Evolutionary conservation across 1,140 invertebrate species (phyloP).

Genomic region (Cydia pomonella): DNA sequence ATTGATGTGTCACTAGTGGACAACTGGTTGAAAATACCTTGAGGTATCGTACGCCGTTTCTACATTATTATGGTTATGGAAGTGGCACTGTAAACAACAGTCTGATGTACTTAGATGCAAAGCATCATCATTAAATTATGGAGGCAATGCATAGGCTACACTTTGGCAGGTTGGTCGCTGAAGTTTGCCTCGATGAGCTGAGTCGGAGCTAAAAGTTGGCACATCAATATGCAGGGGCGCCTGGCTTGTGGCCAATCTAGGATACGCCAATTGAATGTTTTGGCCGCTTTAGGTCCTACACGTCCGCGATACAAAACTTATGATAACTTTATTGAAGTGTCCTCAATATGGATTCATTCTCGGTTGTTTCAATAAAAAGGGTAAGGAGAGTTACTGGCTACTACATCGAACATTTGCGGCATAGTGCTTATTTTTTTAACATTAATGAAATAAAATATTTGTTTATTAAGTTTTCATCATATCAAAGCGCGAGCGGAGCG

Average conservation of each 20-base stretch:
- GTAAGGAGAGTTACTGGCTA: background rate
- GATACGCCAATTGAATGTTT: conserved; percentile 69
- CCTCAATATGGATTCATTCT: conserved; percentile 38
- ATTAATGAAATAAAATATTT: no score
- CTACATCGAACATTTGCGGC: background rate
- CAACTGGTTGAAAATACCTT: no score
- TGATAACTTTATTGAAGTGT: conserved; percentile 50
- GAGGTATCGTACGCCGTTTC: no score
- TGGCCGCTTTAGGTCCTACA: conserved; percentile 46
- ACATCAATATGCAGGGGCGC: conserved; percentile 62
- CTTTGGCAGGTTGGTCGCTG: conserved; percentile 53
- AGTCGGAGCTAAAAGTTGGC: conserved; percentile 61
- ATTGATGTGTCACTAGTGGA: no score
- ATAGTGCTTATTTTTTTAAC: no score
- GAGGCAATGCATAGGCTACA: conserved; percentile 50
- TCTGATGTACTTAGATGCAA: background rate
- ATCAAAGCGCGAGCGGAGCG: no score
- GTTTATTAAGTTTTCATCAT: no score
- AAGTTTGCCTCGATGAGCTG: conserved; percentile 58
- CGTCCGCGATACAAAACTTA: conserved; percentile 51
- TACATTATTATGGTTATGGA: background rate
- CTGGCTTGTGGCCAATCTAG: conserved; percentile 56
- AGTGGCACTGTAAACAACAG: background rate
- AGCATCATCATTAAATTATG: conserved; percentile 55
- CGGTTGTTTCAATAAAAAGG: background rate